Evolutionary conservation across 2,113 vertebrate species (phyloP).

Genomic region (Nycticorax nycticorax): DNA sequence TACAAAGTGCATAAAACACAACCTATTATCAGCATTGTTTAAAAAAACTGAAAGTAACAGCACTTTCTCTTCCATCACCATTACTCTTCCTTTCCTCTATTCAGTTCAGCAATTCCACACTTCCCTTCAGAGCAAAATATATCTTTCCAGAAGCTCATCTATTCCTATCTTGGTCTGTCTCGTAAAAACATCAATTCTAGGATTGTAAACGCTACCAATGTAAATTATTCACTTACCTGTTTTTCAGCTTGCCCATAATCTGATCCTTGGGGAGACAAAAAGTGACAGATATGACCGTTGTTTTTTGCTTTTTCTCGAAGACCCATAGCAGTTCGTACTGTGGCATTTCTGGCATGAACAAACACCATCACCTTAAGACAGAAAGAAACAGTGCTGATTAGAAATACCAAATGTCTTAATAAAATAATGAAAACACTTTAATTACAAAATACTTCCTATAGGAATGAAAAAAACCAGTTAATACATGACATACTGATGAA

Average conservation of each 20-base stretch:
- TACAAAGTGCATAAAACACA: background rate
- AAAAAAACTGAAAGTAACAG: background rate
- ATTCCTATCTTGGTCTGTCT: background rate
- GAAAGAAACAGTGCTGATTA: constrained; percentile 30
- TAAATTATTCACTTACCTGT: constrained; percentile 77
- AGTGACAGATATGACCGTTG: constrained; percentile 85
- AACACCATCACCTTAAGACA: constrained; percentile 94
- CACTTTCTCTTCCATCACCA: background rate
- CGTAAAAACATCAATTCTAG: background rate
- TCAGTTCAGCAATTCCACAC: background rate
- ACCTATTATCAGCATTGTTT: background rate
- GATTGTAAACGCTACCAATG: background rate
- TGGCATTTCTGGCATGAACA: constrained; percentile 96
- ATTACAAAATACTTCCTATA: background rate
- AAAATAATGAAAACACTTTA: background rate
- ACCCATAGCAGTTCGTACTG: constrained; percentile 92
- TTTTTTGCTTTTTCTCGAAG: constrained; percentile 97
- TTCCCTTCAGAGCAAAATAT: background rate
- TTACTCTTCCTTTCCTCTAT: background rate
- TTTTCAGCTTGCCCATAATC: constrained; percentile 96
- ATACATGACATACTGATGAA: background rate
- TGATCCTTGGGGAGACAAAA: constrained; percentile 83
- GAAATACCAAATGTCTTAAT: background rate
- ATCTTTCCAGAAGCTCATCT: background rate
- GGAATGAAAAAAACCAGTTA: background rate